Percentiles rank a stretch among this genome's conserved stretches.
These are phyloP conservation scores for Ophioderma brevispina DNA, from an alignment of 35 echinoderm and acorn worm genomes.

Conservation along the genomic window DNA sequence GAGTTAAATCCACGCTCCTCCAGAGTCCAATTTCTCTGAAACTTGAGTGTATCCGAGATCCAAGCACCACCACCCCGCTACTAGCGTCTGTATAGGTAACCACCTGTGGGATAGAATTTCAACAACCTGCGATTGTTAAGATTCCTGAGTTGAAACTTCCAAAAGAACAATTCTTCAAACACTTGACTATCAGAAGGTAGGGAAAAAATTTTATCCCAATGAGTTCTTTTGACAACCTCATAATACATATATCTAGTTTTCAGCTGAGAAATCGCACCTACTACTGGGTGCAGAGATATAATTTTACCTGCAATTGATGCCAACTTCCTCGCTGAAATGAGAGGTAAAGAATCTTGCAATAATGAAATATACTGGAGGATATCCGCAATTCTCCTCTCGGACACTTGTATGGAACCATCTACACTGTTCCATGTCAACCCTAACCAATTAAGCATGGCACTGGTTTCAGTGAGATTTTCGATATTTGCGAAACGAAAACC, in stretches of 20 bases:
- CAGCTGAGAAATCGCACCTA: conserved; percentile 15
- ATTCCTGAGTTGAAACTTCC: background rate
- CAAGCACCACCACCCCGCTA: background rate
- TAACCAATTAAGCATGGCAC: conserved; percentile 11
- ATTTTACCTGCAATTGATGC: conserved; percentile 31
- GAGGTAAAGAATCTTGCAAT: background rate
- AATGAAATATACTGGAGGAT: background rate
- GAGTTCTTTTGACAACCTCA: conserved; percentile 6
- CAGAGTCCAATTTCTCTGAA: conserved; percentile 7
- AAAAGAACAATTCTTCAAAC: conserved; percentile 18
- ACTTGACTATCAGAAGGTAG: too few relatives aligned
- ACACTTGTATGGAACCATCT: background rate
- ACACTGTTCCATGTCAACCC: conserved; percentile 14
- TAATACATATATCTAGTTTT: conserved; percentile 42
- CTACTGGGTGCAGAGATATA: background rate
- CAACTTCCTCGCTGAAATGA: conserved; percentile 11
- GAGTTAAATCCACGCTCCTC: background rate
- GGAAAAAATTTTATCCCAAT: conserved; percentile 30
- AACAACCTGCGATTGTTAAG: background rate
- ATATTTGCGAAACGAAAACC: conserved; percentile 24
- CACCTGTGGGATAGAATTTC: background rate
- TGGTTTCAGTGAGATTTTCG: conserved; percentile 32
- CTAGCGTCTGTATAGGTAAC: background rate
- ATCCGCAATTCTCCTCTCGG: conserved; percentile 7
- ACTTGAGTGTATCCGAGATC: background rate